Base-by-base conservation (phyloP, 2,888 invertebrate genomes). In the Caenorhabditis parvicauda region DNA sequence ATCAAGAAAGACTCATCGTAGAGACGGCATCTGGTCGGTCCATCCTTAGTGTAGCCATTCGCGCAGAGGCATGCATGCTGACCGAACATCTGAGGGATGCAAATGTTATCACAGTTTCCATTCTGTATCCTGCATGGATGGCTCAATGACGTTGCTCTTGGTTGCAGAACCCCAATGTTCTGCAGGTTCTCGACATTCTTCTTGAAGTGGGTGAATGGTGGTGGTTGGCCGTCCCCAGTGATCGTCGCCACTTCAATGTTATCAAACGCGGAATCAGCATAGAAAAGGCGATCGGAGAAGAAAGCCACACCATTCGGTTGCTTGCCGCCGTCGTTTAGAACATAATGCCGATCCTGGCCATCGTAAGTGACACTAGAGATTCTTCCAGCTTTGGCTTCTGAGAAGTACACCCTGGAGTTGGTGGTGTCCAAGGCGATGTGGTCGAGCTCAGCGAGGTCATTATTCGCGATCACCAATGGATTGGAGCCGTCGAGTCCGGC, bases 41-140 rank as follows among this genome's bases (percentile, higher is more conserved):
- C 88, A 59, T 89, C 88, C 75, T 67, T 50, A 1, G 64, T 63
- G 50, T 73, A 77, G 0, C 95, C 96, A 43, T 92, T 87, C 28
- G 92, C 90, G 79, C 98, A 98, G 2, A 89, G 88, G 81, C 98
- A 98, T 0, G 87, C 87, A 38, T 89, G 84, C 0, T 88, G 87
- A 0, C 88, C 87, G 0, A 87, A 87, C n/a, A 88, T 87, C 6
- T 87, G 86, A 0, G 95, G 94, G 21, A 98, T 86, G 82, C 98
- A 98, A 29, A 98, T 86, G 73, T 98, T 96, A 63, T 89, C 89
- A 82, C 98, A 98, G 1, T 89, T 91, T 0, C 95, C 96, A 77
- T 95, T 94, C 70, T 87, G 88, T 28, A 85, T 86, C 41, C 89
- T 84, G 81, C 94, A 93, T 0, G 92, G 91, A 83, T 94, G 93